Evolutionary conservation across 53 echinoderm and acorn worm genomes (phyloP).

Genomic region (Temnopleurus reevesii): DNA sequence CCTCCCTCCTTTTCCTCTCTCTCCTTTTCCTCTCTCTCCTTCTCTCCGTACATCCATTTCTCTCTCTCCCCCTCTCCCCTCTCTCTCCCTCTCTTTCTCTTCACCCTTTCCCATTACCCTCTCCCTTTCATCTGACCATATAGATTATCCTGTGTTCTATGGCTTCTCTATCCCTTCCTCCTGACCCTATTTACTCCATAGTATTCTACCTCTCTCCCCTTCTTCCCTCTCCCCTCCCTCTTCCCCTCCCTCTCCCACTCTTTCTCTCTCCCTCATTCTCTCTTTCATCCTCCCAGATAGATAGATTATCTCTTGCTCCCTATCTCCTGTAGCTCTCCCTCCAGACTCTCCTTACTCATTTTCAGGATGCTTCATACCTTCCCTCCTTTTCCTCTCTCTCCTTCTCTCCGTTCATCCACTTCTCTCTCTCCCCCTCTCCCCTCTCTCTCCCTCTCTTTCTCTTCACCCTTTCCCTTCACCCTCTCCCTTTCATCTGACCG

Average conservation of each 20-base stretch:
- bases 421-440: neutral
- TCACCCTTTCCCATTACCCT: neutral
- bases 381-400: neutral
- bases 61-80: neutral
- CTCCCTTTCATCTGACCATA: neutral
- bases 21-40: neutral
- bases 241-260: neutral
- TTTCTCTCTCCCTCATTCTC: neutral
- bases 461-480: neutral
- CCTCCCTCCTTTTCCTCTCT: neutral
- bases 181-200: neutral
- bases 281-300: neutral
- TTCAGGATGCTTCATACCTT: conserved; percentile 8
- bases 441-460: neutral
- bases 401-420: neutral
- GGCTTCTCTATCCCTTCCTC: neutral
- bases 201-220: neutral
- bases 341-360: conserved; percentile 28
- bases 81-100: neutral
- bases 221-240: neutral
- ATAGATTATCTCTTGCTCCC: conserved; percentile 10
- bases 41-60: neutral
- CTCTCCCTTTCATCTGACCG: neutral
- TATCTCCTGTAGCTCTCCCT: neutral
- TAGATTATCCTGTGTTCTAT: neutral